A percentile compares a stretch with the other conserved stretches of the same genome.
These are phyloP conservation scores for Aplochiton taeniatus DNA, from an alignment of 2,797 vertebrate species.

Conservation along the genomic window DNA sequence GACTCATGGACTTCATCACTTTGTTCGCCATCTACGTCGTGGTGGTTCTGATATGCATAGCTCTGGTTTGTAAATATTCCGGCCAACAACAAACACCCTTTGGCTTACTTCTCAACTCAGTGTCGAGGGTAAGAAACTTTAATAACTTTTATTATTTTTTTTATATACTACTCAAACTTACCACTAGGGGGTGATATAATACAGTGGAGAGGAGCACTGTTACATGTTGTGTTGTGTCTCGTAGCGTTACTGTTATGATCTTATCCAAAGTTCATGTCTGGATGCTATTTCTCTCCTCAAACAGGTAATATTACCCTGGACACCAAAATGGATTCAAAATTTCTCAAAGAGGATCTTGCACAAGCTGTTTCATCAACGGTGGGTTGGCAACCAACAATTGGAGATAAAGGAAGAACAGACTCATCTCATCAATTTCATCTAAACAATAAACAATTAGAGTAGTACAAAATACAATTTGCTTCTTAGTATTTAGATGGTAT, in stretches of 20 bases:
- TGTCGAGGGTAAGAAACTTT: constrained; percentile 61
- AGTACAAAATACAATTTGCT: too few relatives aligned
- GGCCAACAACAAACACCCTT: constrained; percentile 69
- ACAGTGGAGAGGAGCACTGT: background rate
- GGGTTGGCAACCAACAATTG: constrained; percentile 16
- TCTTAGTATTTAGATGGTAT: too few relatives aligned
- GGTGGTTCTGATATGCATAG: constrained; percentile 69
- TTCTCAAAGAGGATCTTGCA: constrained; percentile 66
- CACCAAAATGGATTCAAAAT: constrained; percentile 79
- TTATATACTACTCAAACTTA: background rate
- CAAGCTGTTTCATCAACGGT: constrained; percentile 89
- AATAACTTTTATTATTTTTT: background rate
- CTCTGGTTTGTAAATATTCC: constrained; percentile 77
- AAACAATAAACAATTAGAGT: too few relatives aligned
- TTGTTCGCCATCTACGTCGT: constrained; percentile 83
- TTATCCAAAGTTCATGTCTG: constrained; percentile 34
- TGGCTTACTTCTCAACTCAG: constrained; percentile 33
- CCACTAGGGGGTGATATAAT: constrained; percentile 38
- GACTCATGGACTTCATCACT: constrained; percentile 88
- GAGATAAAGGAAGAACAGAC: too few relatives aligned
- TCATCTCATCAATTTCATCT: too few relatives aligned
- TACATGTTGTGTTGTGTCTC: background rate
- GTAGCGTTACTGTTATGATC: background rate
- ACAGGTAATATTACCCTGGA: constrained; percentile 75
- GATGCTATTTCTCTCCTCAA: constrained; percentile 17